Evolutionary conservation across 2,888 invertebrate species (phyloP).

Genomic region (Macrosiphum euphorbiae): DNA sequence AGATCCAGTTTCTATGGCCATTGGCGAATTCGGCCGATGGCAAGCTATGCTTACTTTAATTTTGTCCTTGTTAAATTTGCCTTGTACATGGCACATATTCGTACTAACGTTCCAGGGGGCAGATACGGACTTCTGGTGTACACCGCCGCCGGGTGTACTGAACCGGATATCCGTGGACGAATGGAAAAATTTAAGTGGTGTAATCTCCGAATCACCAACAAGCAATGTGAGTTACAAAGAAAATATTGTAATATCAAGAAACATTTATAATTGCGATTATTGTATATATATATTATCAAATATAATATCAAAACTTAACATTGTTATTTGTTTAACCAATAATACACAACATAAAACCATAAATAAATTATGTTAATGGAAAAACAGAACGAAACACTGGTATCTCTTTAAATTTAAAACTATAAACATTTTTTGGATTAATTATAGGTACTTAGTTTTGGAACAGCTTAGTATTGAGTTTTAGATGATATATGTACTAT

Average conservation of each 20-base stretch:
- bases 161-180: slow-evolving; percentile 72
- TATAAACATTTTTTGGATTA: background rate
- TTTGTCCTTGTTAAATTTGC: slow-evolving; percentile 82
- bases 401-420: background rate
- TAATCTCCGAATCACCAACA: slow-evolving; percentile 34
- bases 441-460: background rate
- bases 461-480: background rate
- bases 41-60: slow-evolving; percentile 82
- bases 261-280: background rate
- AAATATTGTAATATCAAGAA: background rate
- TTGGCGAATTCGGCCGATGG: slow-evolving; percentile 84
- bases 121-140: slow-evolving; percentile 80
- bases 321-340: background rate
- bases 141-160: slow-evolving; percentile 74
- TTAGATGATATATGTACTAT: background rate
- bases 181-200: slow-evolving; percentile 80
- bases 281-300: too few relatives aligned
- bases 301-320: background rate
- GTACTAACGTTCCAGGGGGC: slow-evolving; percentile 81
- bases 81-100: slow-evolving; percentile 86
- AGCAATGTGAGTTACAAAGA: background rate
- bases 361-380: background rate
- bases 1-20: slow-evolving; percentile 77
- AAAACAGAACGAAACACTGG: background rate
- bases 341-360: background rate